phyloP scores from a whole-genome alignment of 2,113 vertebrate species.

The Propithecus coquereli region DNA sequence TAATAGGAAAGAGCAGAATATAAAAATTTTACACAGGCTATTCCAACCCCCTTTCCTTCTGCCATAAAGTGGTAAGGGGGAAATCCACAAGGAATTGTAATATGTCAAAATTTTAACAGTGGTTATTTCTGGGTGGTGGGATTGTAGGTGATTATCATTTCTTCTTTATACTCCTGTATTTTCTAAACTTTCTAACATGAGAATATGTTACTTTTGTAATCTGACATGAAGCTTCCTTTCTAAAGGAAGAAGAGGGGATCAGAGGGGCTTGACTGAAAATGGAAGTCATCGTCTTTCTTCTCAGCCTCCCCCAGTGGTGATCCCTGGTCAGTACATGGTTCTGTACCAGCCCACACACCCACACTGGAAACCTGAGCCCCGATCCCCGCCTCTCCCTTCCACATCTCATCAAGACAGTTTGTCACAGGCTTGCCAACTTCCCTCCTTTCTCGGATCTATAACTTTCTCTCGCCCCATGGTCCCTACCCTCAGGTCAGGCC shows the following conservation, averaged over 20 bases:
- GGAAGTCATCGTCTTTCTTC: not conserved
- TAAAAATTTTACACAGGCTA: not conserved
- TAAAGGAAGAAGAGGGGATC: not conserved
- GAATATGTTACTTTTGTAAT: not conserved
- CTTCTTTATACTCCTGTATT: not conserved
- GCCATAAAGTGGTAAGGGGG: not conserved
- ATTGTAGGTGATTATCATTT: not conserved
- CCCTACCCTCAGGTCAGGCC: not conserved
- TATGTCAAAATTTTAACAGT: not conserved
- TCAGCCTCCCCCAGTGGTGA: not conserved
- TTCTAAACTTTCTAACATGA: not conserved
- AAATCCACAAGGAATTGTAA: not conserved
- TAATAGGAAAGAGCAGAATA: not conserved
- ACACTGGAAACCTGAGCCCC: not conserved
- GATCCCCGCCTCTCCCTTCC: not conserved
- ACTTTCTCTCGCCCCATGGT: not conserved
- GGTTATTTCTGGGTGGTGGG: not conserved
- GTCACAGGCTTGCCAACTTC: not conserved
- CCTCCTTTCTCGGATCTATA: not conserved
- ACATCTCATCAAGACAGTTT: not conserved
- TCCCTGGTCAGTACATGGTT: too few relatives aligned
- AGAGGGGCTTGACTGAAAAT: not conserved
- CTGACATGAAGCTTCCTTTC: not conserved
- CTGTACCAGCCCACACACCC: fast-evolving
- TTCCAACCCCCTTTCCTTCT: not conserved